Evolutionary conservation across 2,113 vertebrate species (phyloP), one percentile per base, ranked within the genome.

Genomic region (Australoheros scitulus): DNA sequence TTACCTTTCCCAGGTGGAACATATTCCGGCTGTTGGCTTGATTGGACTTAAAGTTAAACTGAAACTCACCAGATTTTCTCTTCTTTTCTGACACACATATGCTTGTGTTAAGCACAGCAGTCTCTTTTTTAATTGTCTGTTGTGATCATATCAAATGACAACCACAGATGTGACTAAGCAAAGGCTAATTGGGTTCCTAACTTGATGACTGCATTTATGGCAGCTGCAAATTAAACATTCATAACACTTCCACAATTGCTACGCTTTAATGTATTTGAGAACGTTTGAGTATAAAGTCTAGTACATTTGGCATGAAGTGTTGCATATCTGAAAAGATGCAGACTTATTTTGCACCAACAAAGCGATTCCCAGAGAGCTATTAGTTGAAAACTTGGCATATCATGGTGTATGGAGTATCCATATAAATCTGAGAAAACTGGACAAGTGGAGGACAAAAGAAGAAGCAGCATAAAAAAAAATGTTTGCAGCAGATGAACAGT

Each of bases 1-100:
- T 83, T 50, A 76, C 50, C 17, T 77, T 80, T 79, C 77, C 60
- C 87, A 72, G 77, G 61, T 78, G 58, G 43, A 77, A 60, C 10
- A 20, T 57, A 41, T 43, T 77, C 76, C 60, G 75, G 63, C 68
- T 77, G 58, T 61, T 82, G 20, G 14, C 50, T 58, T 14, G 18
- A 75, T 79, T 22, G 13, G 29, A 83, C 24, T 76, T 55, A 11
- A 87, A 83, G 38, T 50, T 55, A 7, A 64, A 56, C n/a, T 60
- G 26, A 61, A 18, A 32, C 14, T 41, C 43, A 20, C 0, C 1
- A 11, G 47, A 58, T 57, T 55, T 50, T 70, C 65, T 4, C 20
- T 50, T 68, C 24, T 7, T 70, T n/a, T 14, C 2, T 0, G 5
- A 11, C 22, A 47, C 29, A 10, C 43, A 52, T 52, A 52, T 3